These are phyloP conservation scores for Festucalex cinctus DNA, from an alignment of 2,113 vertebrate genomes.

Conservation along the genomic window DNA sequence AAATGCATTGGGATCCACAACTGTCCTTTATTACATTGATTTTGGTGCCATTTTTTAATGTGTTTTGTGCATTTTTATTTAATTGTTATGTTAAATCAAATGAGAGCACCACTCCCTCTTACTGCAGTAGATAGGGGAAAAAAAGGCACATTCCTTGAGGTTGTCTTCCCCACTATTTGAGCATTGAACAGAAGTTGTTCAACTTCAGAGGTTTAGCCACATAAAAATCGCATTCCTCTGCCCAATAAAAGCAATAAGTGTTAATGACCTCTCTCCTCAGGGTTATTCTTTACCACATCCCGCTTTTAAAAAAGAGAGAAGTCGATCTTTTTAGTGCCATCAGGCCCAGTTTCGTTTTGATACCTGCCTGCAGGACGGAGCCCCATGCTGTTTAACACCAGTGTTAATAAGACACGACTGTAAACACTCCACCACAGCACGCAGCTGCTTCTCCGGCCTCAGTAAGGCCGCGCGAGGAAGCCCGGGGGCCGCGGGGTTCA, in stretches of 20 bases:
- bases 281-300: not conserved
- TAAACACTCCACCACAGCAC: slow-evolving; percentile 63
- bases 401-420: slow-evolving; percentile 68
- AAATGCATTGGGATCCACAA: too few species aligned
- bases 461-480: slow-evolving; percentile 26
- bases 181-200: not conserved
- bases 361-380: slow-evolving; percentile 28
- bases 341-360: slow-evolving; percentile 3
- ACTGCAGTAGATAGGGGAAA: too few species aligned
- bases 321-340: slow-evolving; percentile 4
- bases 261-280: not conserved
- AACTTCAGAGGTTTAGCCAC: not conserved
- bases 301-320: not conserved
- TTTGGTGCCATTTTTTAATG: too few species aligned
- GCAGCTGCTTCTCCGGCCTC: slow-evolving; percentile 15
- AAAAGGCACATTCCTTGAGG: too few species aligned
- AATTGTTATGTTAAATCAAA: too few species aligned
- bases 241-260: slow-evolving; percentile 21
- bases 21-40: too few species aligned
- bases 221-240: not conserved
- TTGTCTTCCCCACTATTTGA: too few species aligned
- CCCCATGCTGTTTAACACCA: slow-evolving; percentile 69
- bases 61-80: too few species aligned
- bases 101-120: too few species aligned
- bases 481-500: slow-evolving; percentile 19